Percentiles rank a stretch among this genome's conserved stretches.
phyloP scores from a whole-genome alignment of 2,113 vertebrate species.

The Oreochromis aureus region DNA sequence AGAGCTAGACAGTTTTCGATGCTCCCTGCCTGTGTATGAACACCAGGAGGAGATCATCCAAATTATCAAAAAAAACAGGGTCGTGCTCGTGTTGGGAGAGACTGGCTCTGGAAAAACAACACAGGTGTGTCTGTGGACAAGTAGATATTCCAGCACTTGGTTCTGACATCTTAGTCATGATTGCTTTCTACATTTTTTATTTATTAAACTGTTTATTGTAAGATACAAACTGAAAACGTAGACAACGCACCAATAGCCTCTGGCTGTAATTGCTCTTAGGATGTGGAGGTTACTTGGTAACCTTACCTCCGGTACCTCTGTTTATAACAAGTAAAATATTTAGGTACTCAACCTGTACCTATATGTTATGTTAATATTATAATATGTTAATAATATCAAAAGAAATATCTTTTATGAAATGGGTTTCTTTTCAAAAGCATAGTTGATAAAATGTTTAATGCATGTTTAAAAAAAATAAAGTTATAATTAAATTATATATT shows the following conservation, averaged over 20 bases:
- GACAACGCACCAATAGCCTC: neutral
- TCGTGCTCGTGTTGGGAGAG: constrained; percentile 90
- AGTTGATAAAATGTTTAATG: neutral
- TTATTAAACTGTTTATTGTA: neutral
- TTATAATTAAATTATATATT: neutral
- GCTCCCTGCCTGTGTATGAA: constrained; percentile 82
- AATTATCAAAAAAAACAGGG: constrained; percentile 83
- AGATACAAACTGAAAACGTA: neutral
- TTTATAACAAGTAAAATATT: neutral
- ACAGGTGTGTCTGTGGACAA: constrained; percentile 73
- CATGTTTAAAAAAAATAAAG: neutral
- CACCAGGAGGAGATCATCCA: constrained; percentile 84
- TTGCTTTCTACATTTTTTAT: neutral
- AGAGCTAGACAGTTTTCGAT: constrained; percentile 84
- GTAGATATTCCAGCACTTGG: neutral
- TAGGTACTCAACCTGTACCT: neutral
- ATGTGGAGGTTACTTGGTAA: neutral
- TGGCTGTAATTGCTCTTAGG: neutral
- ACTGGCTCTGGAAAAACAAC: constrained; percentile 98
- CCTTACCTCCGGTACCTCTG: neutral
- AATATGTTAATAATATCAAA: neutral
- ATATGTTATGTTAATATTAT: neutral
- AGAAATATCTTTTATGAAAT: neutral
- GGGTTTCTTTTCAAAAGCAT: neutral
- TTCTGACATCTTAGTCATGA: neutral